These are phyloP conservation scores for Orcinus orca DNA, from an alignment of 2,113 vertebrate genomes.

Conservation along the genomic window DNA sequence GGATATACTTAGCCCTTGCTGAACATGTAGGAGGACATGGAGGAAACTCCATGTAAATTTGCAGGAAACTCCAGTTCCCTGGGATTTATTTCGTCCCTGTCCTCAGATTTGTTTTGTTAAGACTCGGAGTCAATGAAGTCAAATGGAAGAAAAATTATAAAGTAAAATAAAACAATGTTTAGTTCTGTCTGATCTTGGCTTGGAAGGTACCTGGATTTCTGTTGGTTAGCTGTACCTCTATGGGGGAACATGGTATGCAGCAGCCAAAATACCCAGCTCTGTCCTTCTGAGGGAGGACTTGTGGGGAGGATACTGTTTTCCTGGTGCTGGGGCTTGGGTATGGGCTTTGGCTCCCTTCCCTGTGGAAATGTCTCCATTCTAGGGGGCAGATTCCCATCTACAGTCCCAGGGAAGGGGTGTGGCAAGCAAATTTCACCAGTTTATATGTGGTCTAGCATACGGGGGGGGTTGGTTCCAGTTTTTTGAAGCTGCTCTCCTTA, in stretches of 20 bases:
- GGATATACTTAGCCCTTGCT: background rate
- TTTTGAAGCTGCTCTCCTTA: background rate
- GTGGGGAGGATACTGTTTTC: background rate
- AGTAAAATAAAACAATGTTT: background rate
- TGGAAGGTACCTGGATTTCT: background rate
- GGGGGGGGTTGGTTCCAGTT: background rate
- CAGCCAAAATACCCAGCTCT: background rate
- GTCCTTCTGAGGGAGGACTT: background rate
- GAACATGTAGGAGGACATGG: background rate
- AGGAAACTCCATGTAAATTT: background rate
- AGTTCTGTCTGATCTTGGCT: background rate
- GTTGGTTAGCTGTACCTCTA: background rate
- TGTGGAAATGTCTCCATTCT: slow-evolving; percentile 3
- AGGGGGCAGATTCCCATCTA: slow-evolving; percentile 37
- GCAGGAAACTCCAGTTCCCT: background rate
- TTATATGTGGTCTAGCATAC: background rate
- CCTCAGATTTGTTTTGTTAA: background rate
- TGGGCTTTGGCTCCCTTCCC: slow-evolving; percentile 3
- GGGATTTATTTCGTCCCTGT: background rate
- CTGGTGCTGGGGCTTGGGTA: background rate
- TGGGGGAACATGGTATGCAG: background rate
- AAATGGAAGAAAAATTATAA: slow-evolving; percentile 8
- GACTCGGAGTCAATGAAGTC: background rate
- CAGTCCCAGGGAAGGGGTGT: background rate
- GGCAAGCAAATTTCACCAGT: background rate